Conservation (phyloP, 2,888 invertebrate genomes). For the Eupithecia pulchellata region DNA sequence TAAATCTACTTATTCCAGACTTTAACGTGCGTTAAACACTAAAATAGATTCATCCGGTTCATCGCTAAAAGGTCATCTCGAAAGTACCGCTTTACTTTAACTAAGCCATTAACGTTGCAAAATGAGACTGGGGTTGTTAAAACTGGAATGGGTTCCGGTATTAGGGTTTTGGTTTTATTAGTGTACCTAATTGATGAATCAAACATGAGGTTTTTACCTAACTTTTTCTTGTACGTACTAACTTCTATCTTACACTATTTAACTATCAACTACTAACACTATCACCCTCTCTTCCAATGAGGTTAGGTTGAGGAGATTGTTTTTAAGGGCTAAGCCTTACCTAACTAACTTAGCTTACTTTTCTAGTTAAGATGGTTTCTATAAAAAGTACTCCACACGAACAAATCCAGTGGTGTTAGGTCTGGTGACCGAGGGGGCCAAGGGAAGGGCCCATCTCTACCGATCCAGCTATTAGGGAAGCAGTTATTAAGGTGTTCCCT, state of each 20-base stretch:
- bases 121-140: background rate
- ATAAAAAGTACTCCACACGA: constrained; percentile 13
- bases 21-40: background rate
- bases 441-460: constrained; percentile 5
- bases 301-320: background rate
- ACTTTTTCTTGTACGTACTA: background rate
- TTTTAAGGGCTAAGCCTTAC: background rate
- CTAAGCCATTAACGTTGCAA: background rate
- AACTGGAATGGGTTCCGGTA: background rate
- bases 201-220: background rate
- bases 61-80: background rate
- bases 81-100: background rate
- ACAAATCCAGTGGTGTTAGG: constrained; percentile 14
- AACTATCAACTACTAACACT: no score
- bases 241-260: background rate
- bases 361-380: no score
- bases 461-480: no score
- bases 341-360: no score
- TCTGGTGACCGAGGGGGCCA: constrained; percentile 25
- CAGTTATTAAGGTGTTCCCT: no score
- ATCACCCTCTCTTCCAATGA: background rate
- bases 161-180: background rate
- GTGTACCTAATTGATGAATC: background rate
- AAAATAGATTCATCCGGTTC: background rate
- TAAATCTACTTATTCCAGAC: no score